Conservation (phyloP, 2,888 invertebrate species). For the Calameuta idolon region DNA sequence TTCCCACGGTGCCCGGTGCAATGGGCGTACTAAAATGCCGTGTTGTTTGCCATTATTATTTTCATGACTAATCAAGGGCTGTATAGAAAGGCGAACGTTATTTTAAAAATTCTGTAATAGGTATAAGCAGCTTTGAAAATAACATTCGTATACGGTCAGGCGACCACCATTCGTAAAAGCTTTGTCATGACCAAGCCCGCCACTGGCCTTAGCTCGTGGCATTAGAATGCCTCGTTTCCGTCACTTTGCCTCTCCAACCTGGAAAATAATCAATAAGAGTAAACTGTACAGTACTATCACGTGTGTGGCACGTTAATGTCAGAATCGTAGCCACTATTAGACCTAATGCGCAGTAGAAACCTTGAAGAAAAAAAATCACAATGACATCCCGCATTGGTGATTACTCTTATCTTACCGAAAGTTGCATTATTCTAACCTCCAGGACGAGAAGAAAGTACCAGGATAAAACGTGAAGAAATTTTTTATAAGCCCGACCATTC, state of each 20-base stretch:
- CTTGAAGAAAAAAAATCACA: background rate
- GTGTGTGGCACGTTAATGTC: background rate
- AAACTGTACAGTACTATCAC: slow-evolving; percentile 14
- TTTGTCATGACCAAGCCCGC: background rate
- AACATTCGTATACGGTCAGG: background rate
- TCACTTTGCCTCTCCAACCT: slow-evolving; percentile 6
- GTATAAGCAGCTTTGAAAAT: background rate
- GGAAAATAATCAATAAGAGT: slow-evolving; percentile 35
- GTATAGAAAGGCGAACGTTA: background rate
- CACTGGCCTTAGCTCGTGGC: background rate
- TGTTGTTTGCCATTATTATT: background rate
- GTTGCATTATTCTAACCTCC: background rate
- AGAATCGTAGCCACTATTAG: background rate
- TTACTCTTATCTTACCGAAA: background rate
- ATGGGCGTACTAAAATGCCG: background rate
- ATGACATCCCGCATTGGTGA: background rate
- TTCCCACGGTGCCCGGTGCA: background rate
- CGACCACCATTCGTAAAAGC: background rate
- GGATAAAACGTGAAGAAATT: background rate
- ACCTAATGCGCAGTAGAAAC: background rate
- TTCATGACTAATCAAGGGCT: background rate
- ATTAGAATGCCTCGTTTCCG: background rate
- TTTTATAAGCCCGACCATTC: background rate
- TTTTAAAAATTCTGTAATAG: background rate
- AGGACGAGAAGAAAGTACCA: background rate